Evolutionary conservation across 2,888 invertebrate genomes (phyloP).

Genomic region (Polyommatus icarus): DNA sequence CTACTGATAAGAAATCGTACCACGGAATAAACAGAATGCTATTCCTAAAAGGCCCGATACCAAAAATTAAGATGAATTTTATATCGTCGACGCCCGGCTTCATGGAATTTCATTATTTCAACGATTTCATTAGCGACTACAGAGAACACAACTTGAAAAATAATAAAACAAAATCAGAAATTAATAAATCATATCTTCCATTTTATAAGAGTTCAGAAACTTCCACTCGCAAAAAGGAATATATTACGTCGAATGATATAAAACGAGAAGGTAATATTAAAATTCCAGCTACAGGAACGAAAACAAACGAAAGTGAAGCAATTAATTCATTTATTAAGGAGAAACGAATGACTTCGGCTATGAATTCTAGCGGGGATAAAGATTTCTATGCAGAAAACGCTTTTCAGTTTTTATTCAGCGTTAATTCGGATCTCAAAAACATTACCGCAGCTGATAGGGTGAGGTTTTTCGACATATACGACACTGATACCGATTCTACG

Average conservation of each 20-base stretch:
- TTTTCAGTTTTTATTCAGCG: background rate
- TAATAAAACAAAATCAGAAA: conserved; percentile 3
- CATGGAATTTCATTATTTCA: conserved; percentile 70
- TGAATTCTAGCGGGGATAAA: background rate
- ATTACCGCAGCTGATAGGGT: conserved; percentile 53
- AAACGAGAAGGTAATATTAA: background rate
- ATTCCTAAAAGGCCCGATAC: conserved; percentile 21
- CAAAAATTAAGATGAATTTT: background rate
- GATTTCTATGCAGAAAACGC: background rate
- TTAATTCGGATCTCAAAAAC: background rate
- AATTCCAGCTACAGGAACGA: background rate
- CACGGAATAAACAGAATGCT: conserved; percentile 19
- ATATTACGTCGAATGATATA: background rate
- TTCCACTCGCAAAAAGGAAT: background rate
- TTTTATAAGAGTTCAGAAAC: background rate
- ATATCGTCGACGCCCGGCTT: conserved; percentile 55
- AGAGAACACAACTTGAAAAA: background rate
- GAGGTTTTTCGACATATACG: conserved; percentile 69
- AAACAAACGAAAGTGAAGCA: background rate
- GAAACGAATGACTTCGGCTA: background rate
- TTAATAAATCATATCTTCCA: conserved; percentile 1
- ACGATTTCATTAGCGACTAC: conserved; percentile 44
- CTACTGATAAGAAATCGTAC: background rate
- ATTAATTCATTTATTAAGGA: background rate
- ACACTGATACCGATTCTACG: conserved; percentile 50